Evolutionary conservation across 2,888 invertebrate genomes (phyloP), one percentile per base, ranked within the genome.

Genomic region (Phyllotreta striolata): DNA sequence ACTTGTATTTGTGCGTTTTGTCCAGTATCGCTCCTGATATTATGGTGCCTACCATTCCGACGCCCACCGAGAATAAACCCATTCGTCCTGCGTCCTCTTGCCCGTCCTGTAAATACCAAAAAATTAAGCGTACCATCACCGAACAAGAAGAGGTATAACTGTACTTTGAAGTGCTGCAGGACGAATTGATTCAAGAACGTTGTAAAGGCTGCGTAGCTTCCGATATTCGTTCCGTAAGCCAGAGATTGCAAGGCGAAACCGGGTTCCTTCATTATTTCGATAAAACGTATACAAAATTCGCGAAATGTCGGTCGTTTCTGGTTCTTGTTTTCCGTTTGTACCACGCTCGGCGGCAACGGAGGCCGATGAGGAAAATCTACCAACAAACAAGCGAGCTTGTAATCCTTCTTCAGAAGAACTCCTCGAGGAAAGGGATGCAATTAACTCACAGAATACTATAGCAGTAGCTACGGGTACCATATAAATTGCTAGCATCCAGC

Each of bases 211-310:
- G 97, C 96, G 82, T 96, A 98, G 3, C 92, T 92, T 0, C 96
- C 97, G n/a, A 96, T 93, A 82, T 96, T 98, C 75, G 96, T 88
- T 0, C 96, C 95, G 77, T 96, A 96, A 3, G 95, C 93, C 55
- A 93, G 76, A 55, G 92, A 85, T 35, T 96, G 86, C 39, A 95
- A 82, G 35, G 92, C 82, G 79, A 95, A 96, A 76, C 91, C 91
- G 35, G 85, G 82, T 81, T 86, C 87, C 70, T 86, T 87, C 71
- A 92, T 77, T 43, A 97, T 86, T 72, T 89, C 87, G 80, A 88
- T 89, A 66, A 92, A 84, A 5, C 91, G 90, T 61, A 84, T 82
- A 34, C 87, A 75, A 82, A 92, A 89, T 47, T 73, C 66, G 34
- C 12, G 56, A 38, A 72, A 71, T 41, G 44, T 61, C 6, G 61